These are phyloP conservation scores for Falco cherrug DNA, from an alignment of 2,797 vertebrate genomes.

Conservation along the genomic window DNA sequence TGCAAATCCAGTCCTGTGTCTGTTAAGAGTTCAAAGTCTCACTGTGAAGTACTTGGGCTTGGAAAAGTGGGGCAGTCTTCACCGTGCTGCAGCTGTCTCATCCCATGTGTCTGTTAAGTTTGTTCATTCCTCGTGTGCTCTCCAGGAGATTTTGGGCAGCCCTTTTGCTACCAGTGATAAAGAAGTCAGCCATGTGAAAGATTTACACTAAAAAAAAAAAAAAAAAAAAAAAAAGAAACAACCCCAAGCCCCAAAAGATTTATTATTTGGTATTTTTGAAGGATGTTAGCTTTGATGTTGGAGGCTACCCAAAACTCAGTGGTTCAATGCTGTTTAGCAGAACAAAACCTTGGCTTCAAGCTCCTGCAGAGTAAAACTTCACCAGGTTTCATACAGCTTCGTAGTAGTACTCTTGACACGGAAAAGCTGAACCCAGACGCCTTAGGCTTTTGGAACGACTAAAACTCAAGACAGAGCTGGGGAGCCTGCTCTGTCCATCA, in stretches of 20 bases:
- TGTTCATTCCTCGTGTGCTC: background rate
- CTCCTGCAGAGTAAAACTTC: background rate
- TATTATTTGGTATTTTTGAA: background rate
- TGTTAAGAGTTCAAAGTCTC: constrained; percentile 28
- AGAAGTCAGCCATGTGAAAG: background rate
- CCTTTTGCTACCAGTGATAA: background rate
- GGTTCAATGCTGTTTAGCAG: background rate
- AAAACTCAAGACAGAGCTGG: background rate
- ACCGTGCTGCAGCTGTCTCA: background rate
- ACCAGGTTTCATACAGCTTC: background rate
- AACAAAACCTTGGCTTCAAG: constrained; percentile 1
- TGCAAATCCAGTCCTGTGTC: background rate
- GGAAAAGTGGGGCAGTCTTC: constrained; percentile 12
- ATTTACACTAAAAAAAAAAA: background rate
- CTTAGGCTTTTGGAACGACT: background rate
- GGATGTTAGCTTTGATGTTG: background rate
- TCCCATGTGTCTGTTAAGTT: background rate
- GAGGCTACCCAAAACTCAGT: background rate
- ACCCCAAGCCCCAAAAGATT: background rate
- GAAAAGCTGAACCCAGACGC: background rate
- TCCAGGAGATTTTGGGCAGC: background rate
- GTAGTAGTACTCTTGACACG: background rate
- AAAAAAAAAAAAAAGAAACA: background rate
- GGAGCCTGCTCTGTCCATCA: background rate
- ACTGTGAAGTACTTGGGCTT: background rate